phyloP scores from a whole-genome alignment of 2,797 vertebrate species.

The Cryptoblepharus egeriae region DNA sequence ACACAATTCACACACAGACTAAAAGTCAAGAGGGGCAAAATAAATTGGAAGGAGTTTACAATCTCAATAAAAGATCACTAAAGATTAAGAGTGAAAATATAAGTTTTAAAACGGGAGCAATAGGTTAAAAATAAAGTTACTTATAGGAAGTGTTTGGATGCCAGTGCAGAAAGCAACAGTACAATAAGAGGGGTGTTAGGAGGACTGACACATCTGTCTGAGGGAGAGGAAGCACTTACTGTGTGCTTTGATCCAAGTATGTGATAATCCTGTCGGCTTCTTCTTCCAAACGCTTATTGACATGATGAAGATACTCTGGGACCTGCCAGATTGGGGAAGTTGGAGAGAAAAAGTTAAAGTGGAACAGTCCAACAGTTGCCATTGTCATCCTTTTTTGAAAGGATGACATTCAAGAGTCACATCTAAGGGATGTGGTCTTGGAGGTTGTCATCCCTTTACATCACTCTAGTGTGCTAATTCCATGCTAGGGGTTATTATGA shows the following conservation, averaged over 20 bases:
- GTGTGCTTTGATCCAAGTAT: conserved; percentile 99
- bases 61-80: not conserved
- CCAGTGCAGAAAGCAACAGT: conserved; percentile 41
- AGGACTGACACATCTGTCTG: conserved; percentile 35
- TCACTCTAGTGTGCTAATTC: too few relatives aligned
- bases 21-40: not conserved
- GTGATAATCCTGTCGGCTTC: conserved; percentile 98
- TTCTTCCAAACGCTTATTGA: conserved; percentile 97
- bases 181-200: conserved; percentile 27
- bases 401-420: not conserved
- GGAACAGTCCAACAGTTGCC: not conserved
- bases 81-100: not conserved
- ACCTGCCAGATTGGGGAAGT: conserved; percentile 80
- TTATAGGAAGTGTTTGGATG: not conserved
- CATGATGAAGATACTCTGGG: conserved; percentile 98
- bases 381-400: not conserved
- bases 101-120: too few relatives aligned
- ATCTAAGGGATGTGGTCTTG: not conserved
- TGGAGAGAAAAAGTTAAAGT: conserved; percentile 42
- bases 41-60: not conserved
- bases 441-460: too few relatives aligned
- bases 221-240: conserved; percentile 83
- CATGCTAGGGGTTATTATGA: too few relatives aligned
- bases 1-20: not conserved
- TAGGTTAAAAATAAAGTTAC: too few relatives aligned